A percentile compares a stretch with the other conserved stretches of the same genome.
Conservation (phyloP, 2,113 vertebrate species). For the Pangasianodon gigas region DNA sequence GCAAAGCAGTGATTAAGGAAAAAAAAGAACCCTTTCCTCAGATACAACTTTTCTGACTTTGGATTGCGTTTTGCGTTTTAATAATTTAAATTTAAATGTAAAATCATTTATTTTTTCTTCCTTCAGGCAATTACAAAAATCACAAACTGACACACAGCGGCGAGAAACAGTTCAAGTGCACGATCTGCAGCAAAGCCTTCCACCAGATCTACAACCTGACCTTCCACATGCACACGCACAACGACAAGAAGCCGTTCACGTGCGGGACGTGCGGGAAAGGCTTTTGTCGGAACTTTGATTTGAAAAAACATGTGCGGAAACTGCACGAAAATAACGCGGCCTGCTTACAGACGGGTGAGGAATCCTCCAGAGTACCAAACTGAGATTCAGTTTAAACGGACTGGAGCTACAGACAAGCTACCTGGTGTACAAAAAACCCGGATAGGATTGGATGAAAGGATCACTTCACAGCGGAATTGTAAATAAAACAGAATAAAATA, state of each 20-base stretch:
- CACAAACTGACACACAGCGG: slow-evolving; percentile 91
- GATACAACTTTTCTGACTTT: slow-evolving; percentile 46
- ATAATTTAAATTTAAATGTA: too few species aligned
- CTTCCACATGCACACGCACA: slow-evolving; percentile 93
- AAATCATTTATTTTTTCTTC: slow-evolving; percentile 26
- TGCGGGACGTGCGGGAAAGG: slow-evolving; percentile 88
- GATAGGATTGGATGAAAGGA: slow-evolving; percentile 12
- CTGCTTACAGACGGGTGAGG: slow-evolving; percentile 70
- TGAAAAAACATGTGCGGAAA: slow-evolving; percentile 91
- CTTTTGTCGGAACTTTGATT: slow-evolving; percentile 89
- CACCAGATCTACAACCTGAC: slow-evolving; percentile 90
- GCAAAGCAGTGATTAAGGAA: slow-evolving; percentile 72
- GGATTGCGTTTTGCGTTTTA: background rate
- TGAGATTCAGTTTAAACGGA: slow-evolving; percentile 65
- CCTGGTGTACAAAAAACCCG: slow-evolving; percentile 43
- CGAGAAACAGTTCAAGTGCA: slow-evolving; percentile 90
- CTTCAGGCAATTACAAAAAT: slow-evolving; percentile 81
- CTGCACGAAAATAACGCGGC: slow-evolving; percentile 79
- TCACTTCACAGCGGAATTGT: slow-evolving; percentile 54
- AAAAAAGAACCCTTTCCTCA: slow-evolving; percentile 50
- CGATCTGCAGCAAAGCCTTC: slow-evolving; percentile 90
- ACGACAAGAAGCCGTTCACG: slow-evolving; percentile 90
- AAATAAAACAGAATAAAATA: slow-evolving; percentile 70
- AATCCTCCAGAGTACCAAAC: slow-evolving; percentile 82
- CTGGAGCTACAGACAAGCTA: slow-evolving; percentile 25